Base-by-base conservation (phyloP, 2,797 vertebrate species). In the Premnoplex brunnescens region DNA sequence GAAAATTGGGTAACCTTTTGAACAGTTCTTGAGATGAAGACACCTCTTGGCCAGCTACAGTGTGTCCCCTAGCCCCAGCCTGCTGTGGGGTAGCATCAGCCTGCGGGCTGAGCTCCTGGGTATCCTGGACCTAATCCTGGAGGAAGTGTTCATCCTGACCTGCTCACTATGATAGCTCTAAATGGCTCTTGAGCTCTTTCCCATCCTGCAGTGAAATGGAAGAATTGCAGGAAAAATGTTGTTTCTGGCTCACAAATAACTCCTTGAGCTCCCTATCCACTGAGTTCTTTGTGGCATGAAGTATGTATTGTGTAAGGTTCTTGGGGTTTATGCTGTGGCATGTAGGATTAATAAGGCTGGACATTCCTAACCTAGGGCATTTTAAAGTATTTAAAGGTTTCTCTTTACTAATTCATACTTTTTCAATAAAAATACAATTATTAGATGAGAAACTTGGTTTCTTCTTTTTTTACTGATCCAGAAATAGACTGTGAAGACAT, bases 41-140 rank as follows among this genome's bases (percentile, higher is more conserved):
- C 34, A 27, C 1, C 39, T 80, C 30, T 43, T 51, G 51, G 46
- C 17, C 12, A 24, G 12, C 32, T 49, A 3, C 30, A 52, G 11
- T 2, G 0, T 79, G 6, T 28, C 18, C 0, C 0, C 36, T 13
- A 48, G 20, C 54, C 76, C 10, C 2, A 2, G 52, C 23, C 26
- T 46, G 23, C 62, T 48, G 6, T 23, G 11, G 4, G 11, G 5
- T 27, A n/a, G 51, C 54, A 10, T 24, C 7, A 37, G 4, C 6
- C 13, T 20, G 7, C 49, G 24, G 23, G 14, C 58, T 66, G 46
- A 46, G 27, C 37, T 75, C n/a, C 32, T 2, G 7, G 5, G 10
- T 75, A 4, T 55, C 30, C 37, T 56, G 37, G 16, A 26, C 20
- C n/a, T 0, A 0, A 10, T 26, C 21, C 34, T 37, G 37, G 23